Evolutionary conservation across 2,888 invertebrate genomes (phyloP).

Genomic region (Oeneis ivallda): DNA sequence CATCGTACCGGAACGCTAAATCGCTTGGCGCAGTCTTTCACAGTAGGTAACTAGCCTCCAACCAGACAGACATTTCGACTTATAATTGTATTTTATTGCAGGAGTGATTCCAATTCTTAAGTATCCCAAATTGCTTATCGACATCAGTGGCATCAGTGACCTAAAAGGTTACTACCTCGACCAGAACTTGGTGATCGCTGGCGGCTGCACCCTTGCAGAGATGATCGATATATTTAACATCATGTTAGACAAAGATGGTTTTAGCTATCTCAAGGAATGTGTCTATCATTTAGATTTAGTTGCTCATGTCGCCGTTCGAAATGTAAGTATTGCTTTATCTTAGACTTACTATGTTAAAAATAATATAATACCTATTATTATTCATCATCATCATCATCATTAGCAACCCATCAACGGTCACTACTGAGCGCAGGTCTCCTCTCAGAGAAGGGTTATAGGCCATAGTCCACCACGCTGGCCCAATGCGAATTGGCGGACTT

Average conservation of each 20-base stretch:
- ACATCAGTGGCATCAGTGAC: conserved; percentile 82
- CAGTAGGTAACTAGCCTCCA: too few relatives aligned
- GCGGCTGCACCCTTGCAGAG: conserved; percentile 80
- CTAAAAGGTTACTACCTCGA: conserved; percentile 70
- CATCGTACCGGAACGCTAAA: too few relatives aligned
- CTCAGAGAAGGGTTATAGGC: too few relatives aligned
- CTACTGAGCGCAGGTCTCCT: too few relatives aligned
- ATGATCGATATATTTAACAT: conserved; percentile 75
- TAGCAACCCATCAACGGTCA: too few relatives aligned
- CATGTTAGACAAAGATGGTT: conserved; percentile 64
- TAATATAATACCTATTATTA: too few relatives aligned
- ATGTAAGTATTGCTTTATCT: conserved; percentile 80
- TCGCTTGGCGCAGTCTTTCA: too few relatives aligned
- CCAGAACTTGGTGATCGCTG: conserved; percentile 80
- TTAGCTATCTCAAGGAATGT: conserved; percentile 81
- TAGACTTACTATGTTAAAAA: too few relatives aligned
- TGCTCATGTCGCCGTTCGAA: conserved; percentile 88
- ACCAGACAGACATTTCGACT: too few relatives aligned
- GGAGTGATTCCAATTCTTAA: conserved; percentile 66
- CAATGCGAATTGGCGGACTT: too few relatives aligned
- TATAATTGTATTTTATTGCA: conserved; percentile 39
- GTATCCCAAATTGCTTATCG: conserved; percentile 81
- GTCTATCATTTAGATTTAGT: conserved; percentile 85
- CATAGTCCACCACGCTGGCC: too few relatives aligned
- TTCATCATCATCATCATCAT: too few relatives aligned